A percentile compares a stretch with the other conserved stretches of the same genome.
phyloP scores from a whole-genome alignment of 2,113 vertebrate genomes.

The Gobio gobio region DNA sequence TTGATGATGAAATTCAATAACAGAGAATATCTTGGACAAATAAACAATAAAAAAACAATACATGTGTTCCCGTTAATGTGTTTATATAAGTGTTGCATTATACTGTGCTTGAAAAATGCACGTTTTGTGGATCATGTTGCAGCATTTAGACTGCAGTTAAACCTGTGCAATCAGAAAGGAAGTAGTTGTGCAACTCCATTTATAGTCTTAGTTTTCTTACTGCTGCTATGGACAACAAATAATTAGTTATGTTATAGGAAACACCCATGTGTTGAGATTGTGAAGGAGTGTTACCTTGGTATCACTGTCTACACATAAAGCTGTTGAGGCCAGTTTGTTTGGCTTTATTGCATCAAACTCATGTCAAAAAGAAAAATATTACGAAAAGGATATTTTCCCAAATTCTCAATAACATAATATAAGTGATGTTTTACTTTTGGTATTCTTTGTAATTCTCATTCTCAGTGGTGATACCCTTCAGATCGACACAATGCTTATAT shows the following conservation, averaged over 20 bases:
- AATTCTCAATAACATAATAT: no score
- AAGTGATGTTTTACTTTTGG: no score
- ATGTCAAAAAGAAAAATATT: background rate
- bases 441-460: background rate
- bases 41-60: conserved; percentile 2
- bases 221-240: background rate
- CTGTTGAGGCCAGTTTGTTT: background rate
- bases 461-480: background rate
- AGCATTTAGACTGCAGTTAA: background rate
- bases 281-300: background rate
- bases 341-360: background rate
- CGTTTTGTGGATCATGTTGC: background rate
- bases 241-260: background rate
- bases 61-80: background rate
- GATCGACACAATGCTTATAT: background rate
- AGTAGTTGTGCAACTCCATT: background rate
- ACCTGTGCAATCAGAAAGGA: background rate
- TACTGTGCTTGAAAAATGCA: no score
- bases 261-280: background rate
- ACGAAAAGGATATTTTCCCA: background rate
- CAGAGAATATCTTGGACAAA: background rate
- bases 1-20: background rate
- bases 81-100: background rate
- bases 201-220: background rate
- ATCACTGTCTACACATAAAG: background rate